Evolutionary conservation across 2,113 vertebrate species (phyloP), one percentile per base, ranked within the genome.

Genomic region (Turnix velox): DNA sequence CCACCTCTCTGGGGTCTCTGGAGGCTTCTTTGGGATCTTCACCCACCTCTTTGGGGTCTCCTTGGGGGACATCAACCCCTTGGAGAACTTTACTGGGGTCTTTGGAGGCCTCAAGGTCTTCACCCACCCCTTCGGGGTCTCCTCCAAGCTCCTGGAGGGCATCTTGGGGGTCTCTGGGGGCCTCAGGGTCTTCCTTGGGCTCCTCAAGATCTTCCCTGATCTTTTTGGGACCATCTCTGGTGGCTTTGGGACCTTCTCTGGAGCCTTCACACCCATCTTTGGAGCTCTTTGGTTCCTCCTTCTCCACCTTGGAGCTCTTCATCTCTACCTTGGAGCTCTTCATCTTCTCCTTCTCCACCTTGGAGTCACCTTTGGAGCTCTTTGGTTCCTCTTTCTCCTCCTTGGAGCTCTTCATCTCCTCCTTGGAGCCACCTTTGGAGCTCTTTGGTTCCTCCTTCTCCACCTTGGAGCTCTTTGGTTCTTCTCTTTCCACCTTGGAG

Each of bases 351-450:
- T 4, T 28, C 24, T 5, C 30, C 45, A 14, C 28, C 27, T 18
- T 15, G 4, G 30, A 25, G 4, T 15, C 25, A 10, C 4, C 18
- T 14, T 28, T 1, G 3, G 43, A 13, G 7, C 55, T 52, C 18
- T 24, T 37, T 11, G 19, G 6, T 37, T 25, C 20, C 30, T 31
- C 62, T 2, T 1, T 28, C 7, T 10, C 6, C 0, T 59, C 12
- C 1, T 18, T 2, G 1, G 24, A 35, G 14, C 30, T 16, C 4
- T 0, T 2, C 1, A 7, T 45, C 4, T 40, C 72, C 0, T 5
- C 8, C 28, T 40, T 23, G 12, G 24, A 12, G 23, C 15, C 54
- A 10, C 9, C 30, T 6, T 6, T 4, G 7, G 52, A 15, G 10
- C 3, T 9, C 23, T 28, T 6, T 17, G 7, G 11, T 18, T 19